Base-by-base conservation (phyloP, 2,797 vertebrate genomes). In the Miichthys miiuy region DNA sequence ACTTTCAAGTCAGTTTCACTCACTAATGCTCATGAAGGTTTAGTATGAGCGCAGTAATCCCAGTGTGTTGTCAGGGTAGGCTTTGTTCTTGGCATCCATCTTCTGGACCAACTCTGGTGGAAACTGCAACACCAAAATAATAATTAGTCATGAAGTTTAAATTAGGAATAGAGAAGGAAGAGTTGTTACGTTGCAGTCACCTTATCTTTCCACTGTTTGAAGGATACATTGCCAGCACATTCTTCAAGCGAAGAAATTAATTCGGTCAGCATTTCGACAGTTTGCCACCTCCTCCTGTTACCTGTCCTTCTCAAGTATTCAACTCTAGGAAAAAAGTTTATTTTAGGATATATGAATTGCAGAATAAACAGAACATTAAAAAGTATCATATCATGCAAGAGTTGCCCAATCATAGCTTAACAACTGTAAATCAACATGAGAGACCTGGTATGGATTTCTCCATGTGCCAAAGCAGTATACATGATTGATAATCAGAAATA, bases 11-110 rank as follows among this genome's bases (percentile, higher is more conserved):
- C 10, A 12, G 11, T 42, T 42, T 12, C 12, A 42, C 41, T 42
- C 41, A 42, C 41, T 42, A 42, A 73, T 94, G 92, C 56, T 34
- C 81, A 5, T 50, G 30, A 30, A 92, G 69, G 79, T 87, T 94
- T 14, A 90, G 83, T 44, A 92, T 91, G 68, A 90, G 47, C 91
- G 88, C 63, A 94, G 41, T 48, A 94, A 83, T 34, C 82, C 92
- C 10, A 92, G 2, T 0, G 52, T 81, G 78, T 87, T 87, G 1
- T 89, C 76, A n/a, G 84, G 42, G 64, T 93, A 93, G 21, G 2
- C 0, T 66, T 86, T 91, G 4, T 83, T 90, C 4, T 77, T 85
- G 2, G 6, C 6, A 5, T 94, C 91, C 72, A 90, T 0, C 61
- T 75, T 77, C 66, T 81, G 0, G 5, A 93, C 13, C 69, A 92